Base-by-base conservation (phyloP, 2,888 invertebrate species). In the Temnothorax unifasciatus region DNA sequence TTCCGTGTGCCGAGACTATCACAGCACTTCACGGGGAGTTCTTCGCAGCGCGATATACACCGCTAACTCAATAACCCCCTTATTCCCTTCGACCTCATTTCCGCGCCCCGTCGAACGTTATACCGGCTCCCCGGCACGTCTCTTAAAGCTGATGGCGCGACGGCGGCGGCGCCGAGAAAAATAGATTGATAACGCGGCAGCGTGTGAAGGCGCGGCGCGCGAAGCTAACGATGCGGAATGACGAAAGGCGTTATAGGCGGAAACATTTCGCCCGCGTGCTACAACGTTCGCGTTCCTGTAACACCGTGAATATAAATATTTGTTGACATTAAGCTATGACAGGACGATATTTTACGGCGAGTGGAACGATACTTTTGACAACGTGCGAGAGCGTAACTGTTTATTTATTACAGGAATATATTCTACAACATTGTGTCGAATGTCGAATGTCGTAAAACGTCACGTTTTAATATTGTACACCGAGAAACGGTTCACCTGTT, bases 41-140 rank as follows among this genome's bases (percentile, higher is more conserved):
- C 83, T 86, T 84, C 81, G 52, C 59, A 54, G 6, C 71, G 84
- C 88, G 88, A 89, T 89, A 88, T 89, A 88, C 86, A 86, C 85
- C 84, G 87, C 86, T 90, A 89, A 90, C 87, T 90, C 88, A 89
- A 89, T 90, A 89, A 90, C 83, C 87, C 87, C 85, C 90, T 90
- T 88, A 90, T 90, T 89, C 84, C 85, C 74, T 86, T 83, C 85
- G 84, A 88, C 88, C 89, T 86, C 85, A 34, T 88, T 87, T 82
- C 68, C 57, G 76, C 50, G 44, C 76, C 76, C 73, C 81, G 81
- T 85, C 85, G 84, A 84, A 86, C 81, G 83, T 85, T 90, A 88
- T 73, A 88, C 90, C 86, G 81, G 81, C 66, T 79, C 41, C 59
- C 59, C 68, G 81, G 83, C 84, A 84, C 66, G 77, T 79, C 85